These are phyloP conservation scores for Indicator maculatus DNA, from an alignment of 2,113 vertebrate species.

Conservation along the genomic window DNA sequence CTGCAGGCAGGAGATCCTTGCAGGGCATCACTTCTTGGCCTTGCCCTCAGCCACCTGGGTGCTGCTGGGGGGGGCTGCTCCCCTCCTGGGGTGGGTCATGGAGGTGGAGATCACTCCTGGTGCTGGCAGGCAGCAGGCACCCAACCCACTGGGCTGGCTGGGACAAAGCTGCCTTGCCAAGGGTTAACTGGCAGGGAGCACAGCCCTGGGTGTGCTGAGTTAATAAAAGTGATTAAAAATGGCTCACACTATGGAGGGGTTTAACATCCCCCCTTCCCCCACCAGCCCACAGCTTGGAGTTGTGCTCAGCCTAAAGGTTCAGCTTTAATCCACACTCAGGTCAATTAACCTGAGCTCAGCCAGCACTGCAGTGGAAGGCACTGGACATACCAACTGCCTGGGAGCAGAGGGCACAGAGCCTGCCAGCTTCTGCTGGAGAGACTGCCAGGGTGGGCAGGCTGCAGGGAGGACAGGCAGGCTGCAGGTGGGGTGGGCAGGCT, in stretches of 20 bases:
- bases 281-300: not conserved
- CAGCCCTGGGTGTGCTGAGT: not conserved
- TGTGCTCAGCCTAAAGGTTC: not conserved
- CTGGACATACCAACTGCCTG: not conserved
- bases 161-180: not conserved
- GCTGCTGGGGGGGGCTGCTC: not conserved
- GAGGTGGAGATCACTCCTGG: rapidly evolving
- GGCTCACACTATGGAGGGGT: rapidly evolving
- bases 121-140: not conserved
- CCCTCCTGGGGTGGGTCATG: not conserved
- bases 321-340: not conserved
- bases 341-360: not conserved
- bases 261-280: not conserved
- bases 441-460: not conserved
- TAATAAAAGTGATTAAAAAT: not conserved
- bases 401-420: not conserved
- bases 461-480: not conserved
- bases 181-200: not conserved
- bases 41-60: not conserved
- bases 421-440: not conserved
- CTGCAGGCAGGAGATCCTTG: not conserved
- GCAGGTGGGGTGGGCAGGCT: not conserved
- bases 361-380: not conserved
- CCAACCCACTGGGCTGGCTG: rapidly evolving
- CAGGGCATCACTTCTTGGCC: not conserved